These are phyloP conservation scores for Eidolon helvum DNA, from an alignment of 2,113 vertebrate species.

Conservation along the genomic window DNA sequence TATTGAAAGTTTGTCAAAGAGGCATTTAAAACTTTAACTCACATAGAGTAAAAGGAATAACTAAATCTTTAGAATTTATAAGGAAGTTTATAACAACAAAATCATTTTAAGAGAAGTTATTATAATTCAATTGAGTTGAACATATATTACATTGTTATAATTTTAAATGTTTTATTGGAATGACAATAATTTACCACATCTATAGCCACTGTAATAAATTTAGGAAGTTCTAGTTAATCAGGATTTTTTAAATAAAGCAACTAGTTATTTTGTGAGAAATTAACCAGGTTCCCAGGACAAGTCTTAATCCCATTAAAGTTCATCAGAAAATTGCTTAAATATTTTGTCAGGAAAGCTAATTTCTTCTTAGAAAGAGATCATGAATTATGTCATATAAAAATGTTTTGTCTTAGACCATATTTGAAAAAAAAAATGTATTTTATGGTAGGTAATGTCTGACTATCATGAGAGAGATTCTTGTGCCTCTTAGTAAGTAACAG, in stretches of 20 bases:
- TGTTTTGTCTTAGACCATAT: not conserved
- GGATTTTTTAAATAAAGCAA: not conserved
- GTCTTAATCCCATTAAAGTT: not conserved
- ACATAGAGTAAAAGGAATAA: not conserved
- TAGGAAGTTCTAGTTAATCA: not conserved
- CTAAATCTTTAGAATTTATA: not conserved
- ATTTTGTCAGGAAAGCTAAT: not conserved
- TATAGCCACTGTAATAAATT: not conserved
- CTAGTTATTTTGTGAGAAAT: not conserved
- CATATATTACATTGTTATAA: not conserved
- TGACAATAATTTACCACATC: not conserved
- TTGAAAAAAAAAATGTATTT: not conserved
- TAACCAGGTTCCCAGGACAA: not conserved
- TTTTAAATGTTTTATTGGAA: not conserved
- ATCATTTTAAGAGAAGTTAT: not conserved
- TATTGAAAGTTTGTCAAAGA: not conserved
- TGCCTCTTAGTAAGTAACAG: not conserved
- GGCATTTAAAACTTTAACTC: not conserved
- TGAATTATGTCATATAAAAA: not conserved
- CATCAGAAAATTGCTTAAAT: not conserved
- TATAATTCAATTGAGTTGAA: not conserved
- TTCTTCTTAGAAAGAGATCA: not conserved
- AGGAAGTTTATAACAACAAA: not conserved
- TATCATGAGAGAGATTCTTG: not conserved
- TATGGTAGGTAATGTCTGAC: not conserved